Evolutionary conservation across 2,797 vertebrate species (phyloP).

Genomic region (Cossypha niveicapilla): DNA sequence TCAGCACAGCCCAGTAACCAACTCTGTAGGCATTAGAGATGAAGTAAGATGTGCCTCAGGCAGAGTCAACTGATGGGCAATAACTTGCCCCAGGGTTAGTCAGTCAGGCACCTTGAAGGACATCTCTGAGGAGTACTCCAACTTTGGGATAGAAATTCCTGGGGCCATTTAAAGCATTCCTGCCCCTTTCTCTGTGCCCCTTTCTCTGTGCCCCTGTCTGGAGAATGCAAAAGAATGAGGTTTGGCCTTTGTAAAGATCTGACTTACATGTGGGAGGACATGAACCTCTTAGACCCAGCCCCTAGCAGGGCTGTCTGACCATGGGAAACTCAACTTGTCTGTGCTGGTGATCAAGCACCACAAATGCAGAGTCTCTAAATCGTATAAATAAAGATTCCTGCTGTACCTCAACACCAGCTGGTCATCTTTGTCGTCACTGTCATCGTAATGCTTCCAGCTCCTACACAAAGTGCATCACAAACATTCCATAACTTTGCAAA

Average conservation of each 20-base stretch:
- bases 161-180: not conserved
- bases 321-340: not conserved
- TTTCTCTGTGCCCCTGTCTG: not conserved
- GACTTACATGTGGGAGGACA: not conserved
- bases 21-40: not conserved
- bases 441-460: not conserved
- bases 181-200: not conserved
- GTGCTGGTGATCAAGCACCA: not conserved
- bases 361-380: not conserved
- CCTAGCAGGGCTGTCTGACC: not conserved
- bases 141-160: not conserved
- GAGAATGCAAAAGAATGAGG: not conserved
- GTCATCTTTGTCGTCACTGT: not conserved
- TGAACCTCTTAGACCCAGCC: not conserved
- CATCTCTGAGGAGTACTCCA: not conserved
- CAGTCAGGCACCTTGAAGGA: not conserved
- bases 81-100: not conserved
- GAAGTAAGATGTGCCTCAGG: not conserved
- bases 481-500: not conserved
- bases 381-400: not conserved
- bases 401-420: not conserved
- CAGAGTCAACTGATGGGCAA: not conserved
- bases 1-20: not conserved
- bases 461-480: not conserved
- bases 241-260: not conserved